A percentile compares a stretch with the other conserved stretches of the same genome.
Evolutionary conservation across 2,888 invertebrate genomes (phyloP).

Genomic region (Luperina testacea): DNA sequence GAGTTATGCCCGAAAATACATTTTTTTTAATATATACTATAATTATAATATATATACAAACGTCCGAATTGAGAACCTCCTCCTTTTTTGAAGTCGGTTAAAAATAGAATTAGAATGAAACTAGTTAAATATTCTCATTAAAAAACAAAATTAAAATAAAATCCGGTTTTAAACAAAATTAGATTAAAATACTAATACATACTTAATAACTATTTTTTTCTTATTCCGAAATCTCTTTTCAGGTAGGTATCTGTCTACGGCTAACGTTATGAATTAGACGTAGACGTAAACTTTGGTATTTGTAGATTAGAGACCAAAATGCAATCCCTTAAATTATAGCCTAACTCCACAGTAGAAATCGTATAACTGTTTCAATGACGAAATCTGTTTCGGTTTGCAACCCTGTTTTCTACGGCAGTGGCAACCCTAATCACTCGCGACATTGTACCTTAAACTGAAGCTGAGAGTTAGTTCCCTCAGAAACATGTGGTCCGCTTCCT

Average conservation of each 20-base stretch:
- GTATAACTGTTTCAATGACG: not conserved
- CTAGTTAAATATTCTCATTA: too few relatives aligned
- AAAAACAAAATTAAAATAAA: too few relatives aligned
- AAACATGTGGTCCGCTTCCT: conserved; percentile 44
- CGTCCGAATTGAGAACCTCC: too few relatives aligned
- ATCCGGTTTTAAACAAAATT: too few relatives aligned
- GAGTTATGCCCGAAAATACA: too few relatives aligned
- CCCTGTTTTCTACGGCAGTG: not conserved
- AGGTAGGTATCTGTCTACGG: not conserved
- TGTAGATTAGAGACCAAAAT: not conserved
- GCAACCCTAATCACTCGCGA: conserved; percentile 29
- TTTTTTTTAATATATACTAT: too few relatives aligned
- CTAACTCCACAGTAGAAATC: not conserved
- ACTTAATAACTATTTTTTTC: too few relatives aligned
- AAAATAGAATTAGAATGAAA: too few relatives aligned
- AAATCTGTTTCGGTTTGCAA: not conserved
- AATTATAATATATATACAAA: too few relatives aligned
- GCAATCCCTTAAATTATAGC: not conserved
- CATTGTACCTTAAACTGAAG: conserved; percentile 21
- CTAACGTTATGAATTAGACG: not conserved
- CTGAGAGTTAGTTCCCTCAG: conserved; percentile 34
- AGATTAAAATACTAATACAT: too few relatives aligned
- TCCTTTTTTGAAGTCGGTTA: too few relatives aligned
- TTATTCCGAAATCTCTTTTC: not conserved
- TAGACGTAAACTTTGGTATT: not conserved